These are phyloP conservation scores for Popillia japonica DNA, from an alignment of 1,140 invertebrate species.

Conservation along the genomic window DNA sequence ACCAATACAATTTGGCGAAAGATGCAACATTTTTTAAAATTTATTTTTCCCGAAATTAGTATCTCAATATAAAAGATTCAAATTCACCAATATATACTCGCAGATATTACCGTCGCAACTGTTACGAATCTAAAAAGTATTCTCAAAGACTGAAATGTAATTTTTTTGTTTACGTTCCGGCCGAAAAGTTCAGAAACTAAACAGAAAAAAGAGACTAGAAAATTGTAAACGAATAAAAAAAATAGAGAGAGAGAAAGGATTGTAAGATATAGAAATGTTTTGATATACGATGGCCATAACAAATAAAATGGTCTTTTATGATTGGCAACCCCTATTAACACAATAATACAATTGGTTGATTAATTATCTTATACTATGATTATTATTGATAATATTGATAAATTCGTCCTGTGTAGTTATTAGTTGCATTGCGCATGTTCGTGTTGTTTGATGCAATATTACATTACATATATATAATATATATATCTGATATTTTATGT, in stretches of 20 bases:
- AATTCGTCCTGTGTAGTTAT: conserved; percentile 58
- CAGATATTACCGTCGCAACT: background rate
- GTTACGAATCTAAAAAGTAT: conserved; percentile 35
- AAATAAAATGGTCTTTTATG: conserved; percentile 47
- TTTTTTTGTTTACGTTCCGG: conserved; percentile 22
- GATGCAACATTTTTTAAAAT: no score
- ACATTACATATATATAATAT: conserved; percentile 41
- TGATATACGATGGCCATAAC: conserved; percentile 38
- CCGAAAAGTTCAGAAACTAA: conserved; percentile 14
- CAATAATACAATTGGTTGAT: conserved; percentile 23
- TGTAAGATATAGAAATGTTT: background rate
- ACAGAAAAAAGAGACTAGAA: background rate
- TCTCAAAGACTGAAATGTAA: conserved; percentile 33
- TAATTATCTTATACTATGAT: conserved; percentile 23
- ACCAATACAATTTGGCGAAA: no score
- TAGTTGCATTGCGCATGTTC: conserved; percentile 57
- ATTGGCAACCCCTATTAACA: conserved; percentile 54
- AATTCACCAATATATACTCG: background rate
- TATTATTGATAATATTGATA: conserved; percentile 41
- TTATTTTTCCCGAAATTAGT: no score
- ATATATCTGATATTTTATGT: conserved; percentile 58
- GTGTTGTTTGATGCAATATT: conserved; percentile 62
- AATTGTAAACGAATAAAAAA: conserved; percentile 4
- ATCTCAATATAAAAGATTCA: no score
- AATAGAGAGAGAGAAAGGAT: background rate